Evolutionary conservation across 2,888 invertebrate genomes (phyloP).

Genomic region (Troides helena): DNA sequence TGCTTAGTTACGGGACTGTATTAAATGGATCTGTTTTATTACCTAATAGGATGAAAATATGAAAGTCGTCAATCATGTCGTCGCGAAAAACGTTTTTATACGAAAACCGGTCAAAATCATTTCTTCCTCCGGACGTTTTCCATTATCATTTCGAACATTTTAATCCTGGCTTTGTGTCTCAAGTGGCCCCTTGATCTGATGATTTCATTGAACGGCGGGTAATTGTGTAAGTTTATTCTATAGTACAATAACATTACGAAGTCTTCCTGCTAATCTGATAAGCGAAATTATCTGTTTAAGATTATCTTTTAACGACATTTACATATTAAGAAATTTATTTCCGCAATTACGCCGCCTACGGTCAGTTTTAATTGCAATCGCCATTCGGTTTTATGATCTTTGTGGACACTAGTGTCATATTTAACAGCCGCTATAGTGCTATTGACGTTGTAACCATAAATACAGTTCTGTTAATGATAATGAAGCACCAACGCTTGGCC

Average conservation of each 20-base stretch:
- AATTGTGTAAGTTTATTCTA: neutral
- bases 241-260: conserved; percentile 2
- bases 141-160: neutral
- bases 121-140: too few relatives aligned
- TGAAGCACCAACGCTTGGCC: neutral
- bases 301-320: conserved; percentile 16
- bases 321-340: conserved; percentile 19
- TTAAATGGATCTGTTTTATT: too few relatives aligned
- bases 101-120: too few relatives aligned
- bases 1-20: too few relatives aligned
- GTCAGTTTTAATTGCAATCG: conserved; percentile 7
- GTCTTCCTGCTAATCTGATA: conserved; percentile 25
- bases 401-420: neutral
- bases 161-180: neutral
- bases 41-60: too few relatives aligned
- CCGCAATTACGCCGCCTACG: conserved; percentile 4
- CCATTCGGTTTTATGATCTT: neutral
- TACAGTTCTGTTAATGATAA: neutral
- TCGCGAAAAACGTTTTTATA: too few relatives aligned
- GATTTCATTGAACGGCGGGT: neutral
- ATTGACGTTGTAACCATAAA: neutral
- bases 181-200: neutral
- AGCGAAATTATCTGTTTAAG: conserved; percentile 22
- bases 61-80: too few relatives aligned
- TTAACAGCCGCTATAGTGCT: neutral